Evolutionary conservation across 2,888 invertebrate genomes (phyloP).

Genomic region (Cerastis leucographa): DNA sequence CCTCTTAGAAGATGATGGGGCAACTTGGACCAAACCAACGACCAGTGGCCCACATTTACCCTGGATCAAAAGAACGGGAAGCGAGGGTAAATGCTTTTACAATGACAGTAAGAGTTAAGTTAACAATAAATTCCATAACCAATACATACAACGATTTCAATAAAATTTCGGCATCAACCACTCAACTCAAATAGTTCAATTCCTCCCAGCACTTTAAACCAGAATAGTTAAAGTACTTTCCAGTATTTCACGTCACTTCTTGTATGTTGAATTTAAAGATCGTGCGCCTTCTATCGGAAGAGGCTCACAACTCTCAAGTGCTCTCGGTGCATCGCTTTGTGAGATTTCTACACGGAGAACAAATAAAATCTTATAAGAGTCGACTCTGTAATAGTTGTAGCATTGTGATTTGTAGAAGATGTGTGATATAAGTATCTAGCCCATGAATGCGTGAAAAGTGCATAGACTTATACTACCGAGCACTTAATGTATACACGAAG

Average conservation of each 20-base stretch:
- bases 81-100: background rate
- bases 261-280: slow-evolving; percentile 59
- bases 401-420: slow-evolving; percentile 51
- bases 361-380: slow-evolving; percentile 58
- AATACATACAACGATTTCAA: background rate
- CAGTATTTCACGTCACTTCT: slow-evolving; percentile 51
- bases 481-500: background rate
- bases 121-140: too few relatives aligned
- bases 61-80: background rate
- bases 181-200: background rate
- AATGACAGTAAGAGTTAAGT: too few relatives aligned
- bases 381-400: slow-evolving; percentile 30
- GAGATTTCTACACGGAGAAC: slow-evolving; percentile 52
- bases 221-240: slow-evolving; percentile 33
- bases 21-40: background rate
- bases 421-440: slow-evolving; percentile 12
- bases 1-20: background rate
- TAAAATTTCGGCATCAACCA: background rate
- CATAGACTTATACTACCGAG: background rate
- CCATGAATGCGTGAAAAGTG: slow-evolving; percentile 10
- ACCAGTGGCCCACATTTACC: background rate
- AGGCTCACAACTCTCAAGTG: slow-evolving; percentile 57
- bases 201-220: slow-evolving; percentile 22
- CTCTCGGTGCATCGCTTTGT: slow-evolving; percentile 64
- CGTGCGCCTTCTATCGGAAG: slow-evolving; percentile 56